Evolutionary conservation across 2,888 invertebrate species (phyloP).

Genomic region (Melanophora roralis): DNA sequence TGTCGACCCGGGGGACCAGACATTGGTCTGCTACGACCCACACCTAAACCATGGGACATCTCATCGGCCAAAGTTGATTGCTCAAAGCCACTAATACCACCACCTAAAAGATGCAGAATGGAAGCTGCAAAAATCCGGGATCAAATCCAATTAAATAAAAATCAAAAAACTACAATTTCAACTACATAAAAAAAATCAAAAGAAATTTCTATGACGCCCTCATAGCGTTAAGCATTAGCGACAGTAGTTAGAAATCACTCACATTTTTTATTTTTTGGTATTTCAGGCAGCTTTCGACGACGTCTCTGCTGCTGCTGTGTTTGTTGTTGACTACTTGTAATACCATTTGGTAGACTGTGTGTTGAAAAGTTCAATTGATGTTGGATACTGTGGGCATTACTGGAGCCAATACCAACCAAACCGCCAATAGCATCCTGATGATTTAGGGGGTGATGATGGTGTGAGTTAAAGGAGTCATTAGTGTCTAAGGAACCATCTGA

Average conservation of each 20-base stretch:
- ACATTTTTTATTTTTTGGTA: constrained; percentile 93
- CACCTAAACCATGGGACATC: constrained; percentile 68
- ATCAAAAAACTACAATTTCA: constrained; percentile 43
- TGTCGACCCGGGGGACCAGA: constrained; percentile 71
- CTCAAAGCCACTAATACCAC: constrained; percentile 70
- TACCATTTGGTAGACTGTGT: constrained; percentile 43
- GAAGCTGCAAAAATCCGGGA: constrained; percentile 79
- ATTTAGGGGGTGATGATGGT: constrained; percentile 72
- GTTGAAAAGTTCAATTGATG: constrained; percentile 65
- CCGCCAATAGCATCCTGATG: constrained; percentile 74
- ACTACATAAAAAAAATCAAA: constrained; percentile 20
- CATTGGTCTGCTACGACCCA: constrained; percentile 65
- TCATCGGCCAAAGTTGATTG: constrained; percentile 79
- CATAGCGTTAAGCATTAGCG: not conserved
- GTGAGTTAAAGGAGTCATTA: constrained; percentile 73
- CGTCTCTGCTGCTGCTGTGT: constrained; percentile 79
- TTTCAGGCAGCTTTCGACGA: constrained; percentile 91
- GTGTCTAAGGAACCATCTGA: constrained; percentile 74
- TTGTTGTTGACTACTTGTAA: constrained; percentile 43
- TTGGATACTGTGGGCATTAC: constrained; percentile 53
- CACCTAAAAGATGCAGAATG: constrained; percentile 79
- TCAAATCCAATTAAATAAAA: constrained; percentile 59
- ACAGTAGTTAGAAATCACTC: constrained; percentile 73
- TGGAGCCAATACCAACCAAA: constrained; percentile 70
- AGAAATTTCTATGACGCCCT: not conserved